Percentiles rank a stretch among this genome's conserved stretches.
Conservation (phyloP, 2,113 vertebrate genomes). For the Uria aalge region DNA sequence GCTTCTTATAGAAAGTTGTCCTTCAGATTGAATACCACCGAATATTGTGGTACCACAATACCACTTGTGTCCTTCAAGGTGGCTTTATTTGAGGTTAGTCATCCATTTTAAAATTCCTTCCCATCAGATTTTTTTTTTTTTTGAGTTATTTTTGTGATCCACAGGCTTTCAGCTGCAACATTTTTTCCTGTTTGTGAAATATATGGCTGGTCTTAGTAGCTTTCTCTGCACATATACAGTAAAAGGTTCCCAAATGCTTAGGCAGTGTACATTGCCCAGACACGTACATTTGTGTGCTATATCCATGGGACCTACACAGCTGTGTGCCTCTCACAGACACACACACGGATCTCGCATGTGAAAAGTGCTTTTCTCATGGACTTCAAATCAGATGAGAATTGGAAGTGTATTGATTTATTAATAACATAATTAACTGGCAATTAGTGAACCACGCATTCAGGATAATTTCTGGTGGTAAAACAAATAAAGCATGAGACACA, state of each 20-base stretch:
- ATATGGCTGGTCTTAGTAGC: background rate
- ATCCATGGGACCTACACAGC: background rate
- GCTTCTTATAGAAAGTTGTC: slow-evolving; percentile 46
- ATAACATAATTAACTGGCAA: background rate
- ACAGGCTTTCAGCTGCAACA: background rate
- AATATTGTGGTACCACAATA: background rate
- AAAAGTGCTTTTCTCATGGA: background rate
- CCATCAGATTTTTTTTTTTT: background rate
- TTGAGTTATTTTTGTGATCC: slow-evolving; percentile 34
- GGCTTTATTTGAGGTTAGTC: slow-evolving; percentile 49
- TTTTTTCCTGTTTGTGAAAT: background rate
- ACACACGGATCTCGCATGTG: accelerated
- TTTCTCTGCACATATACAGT: background rate
- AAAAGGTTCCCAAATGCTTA: background rate
- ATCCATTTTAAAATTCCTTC: slow-evolving; percentile 40
- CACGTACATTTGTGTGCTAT: background rate
- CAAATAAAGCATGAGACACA: background rate
- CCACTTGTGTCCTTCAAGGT: background rate
- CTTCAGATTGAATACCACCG: slow-evolving; percentile 23
- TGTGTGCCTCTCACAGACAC: background rate
- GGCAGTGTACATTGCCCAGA: accelerated
- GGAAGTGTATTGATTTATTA: background rate
- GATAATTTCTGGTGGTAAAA: background rate
- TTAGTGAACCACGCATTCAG: background rate
- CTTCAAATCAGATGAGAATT: background rate